Conservation (phyloP, 2,797 vertebrate genomes). For the Knipowitschia caucasica region DNA sequence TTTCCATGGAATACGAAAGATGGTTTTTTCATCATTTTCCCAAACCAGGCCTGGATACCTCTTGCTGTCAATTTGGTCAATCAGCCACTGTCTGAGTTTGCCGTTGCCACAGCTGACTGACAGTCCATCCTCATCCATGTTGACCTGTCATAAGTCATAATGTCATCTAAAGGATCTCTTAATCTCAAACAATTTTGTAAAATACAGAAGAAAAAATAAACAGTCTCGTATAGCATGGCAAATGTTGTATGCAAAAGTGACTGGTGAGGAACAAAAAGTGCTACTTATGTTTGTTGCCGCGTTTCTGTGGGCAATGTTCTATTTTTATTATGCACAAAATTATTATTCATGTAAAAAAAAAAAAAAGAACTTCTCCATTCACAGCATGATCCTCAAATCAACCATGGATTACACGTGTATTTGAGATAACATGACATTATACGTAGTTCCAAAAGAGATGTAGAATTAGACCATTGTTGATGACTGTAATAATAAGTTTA, state of each 20-base stretch:
- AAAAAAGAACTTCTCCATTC: slow-evolving; percentile 9
- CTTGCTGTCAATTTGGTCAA: slow-evolving; percentile 95
- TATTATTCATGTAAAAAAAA: slow-evolving; percentile 21
- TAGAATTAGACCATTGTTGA: too few relatives aligned
- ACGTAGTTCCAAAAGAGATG: too few relatives aligned
- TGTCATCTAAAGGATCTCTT: too few relatives aligned
- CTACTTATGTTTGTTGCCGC: background rate
- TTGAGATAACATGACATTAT: too few relatives aligned
- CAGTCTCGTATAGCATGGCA: background rate
- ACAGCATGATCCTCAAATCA: background rate
- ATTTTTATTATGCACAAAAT: slow-evolving; percentile 12
- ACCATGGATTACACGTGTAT: background rate
- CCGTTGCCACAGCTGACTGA: slow-evolving; percentile 91
- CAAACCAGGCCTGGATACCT: slow-evolving; percentile 91
- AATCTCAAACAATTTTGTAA: too few relatives aligned
- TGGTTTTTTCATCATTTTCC: slow-evolving; percentile 92
- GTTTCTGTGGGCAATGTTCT: background rate
- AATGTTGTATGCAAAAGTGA: background rate
- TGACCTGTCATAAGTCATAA: slow-evolving; percentile 68
- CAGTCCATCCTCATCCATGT: slow-evolving; percentile 82
- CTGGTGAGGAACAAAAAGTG: background rate
- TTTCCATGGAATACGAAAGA: slow-evolving; percentile 98
- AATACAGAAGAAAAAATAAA: background rate
- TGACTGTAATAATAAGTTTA: background rate
- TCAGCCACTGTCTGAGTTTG: slow-evolving; percentile 98